Evolutionary conservation across 2,797 vertebrate species (phyloP).

Genomic region (Phoxinus dragarum): DNA sequence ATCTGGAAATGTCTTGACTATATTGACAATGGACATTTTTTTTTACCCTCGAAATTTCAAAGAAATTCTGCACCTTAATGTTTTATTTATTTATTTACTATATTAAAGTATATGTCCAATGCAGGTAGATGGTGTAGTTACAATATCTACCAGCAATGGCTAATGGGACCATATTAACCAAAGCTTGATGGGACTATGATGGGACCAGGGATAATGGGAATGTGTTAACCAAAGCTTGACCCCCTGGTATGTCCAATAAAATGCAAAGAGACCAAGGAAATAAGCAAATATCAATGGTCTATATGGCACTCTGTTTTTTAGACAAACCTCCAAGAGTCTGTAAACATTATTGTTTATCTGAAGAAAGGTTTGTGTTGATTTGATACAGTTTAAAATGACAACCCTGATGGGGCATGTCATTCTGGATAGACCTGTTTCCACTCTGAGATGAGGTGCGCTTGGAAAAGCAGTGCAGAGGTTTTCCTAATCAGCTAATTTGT

Average conservation of each 20-base stretch:
- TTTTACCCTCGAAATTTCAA: background rate
- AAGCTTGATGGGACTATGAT: background rate
- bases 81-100: background rate
- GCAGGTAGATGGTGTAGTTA: background rate
- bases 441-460: constrained; percentile 44
- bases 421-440: constrained; percentile 53
- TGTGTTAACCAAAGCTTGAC: background rate
- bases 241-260: background rate
- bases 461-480: constrained; percentile 48
- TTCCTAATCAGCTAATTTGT: constrained; percentile 61
- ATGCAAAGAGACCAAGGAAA: background rate
- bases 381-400: constrained; percentile 47
- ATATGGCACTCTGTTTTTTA: background rate
- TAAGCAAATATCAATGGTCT: background rate
- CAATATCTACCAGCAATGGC: background rate
- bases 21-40: background rate
- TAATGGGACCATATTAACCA: background rate
- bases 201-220: background rate
- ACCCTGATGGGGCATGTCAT: constrained; percentile 47
- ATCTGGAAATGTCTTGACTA: background rate
- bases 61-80: background rate
- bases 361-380: constrained; percentile 27
- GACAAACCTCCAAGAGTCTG: background rate
- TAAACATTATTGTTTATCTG: background rate
- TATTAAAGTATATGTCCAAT: background rate